Evolutionary conservation across 37 sponge, comb jelly and placozoan species (phyloP).

Genomic region (Beroe forskalii): DNA sequence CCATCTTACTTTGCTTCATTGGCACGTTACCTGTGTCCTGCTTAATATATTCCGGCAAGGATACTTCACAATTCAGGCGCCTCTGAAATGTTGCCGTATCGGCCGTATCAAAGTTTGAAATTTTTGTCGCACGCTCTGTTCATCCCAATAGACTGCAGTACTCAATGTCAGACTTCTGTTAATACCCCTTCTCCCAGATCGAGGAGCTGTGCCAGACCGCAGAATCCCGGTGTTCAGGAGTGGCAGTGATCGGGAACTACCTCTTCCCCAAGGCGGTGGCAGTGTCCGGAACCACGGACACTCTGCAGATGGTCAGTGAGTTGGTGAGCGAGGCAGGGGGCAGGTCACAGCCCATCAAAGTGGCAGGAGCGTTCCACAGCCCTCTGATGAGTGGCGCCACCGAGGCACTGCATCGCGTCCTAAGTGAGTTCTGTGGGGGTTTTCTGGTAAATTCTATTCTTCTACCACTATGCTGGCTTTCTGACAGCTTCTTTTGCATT

Average conservation of each 20-base stretch:
- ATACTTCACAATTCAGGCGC: too few relatives aligned
- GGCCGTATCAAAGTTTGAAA: too few relatives aligned
- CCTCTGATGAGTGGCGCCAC: slow-evolving; percentile 37
- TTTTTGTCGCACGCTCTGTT: too few relatives aligned
- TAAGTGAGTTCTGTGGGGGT: slow-evolving; percentile 12
- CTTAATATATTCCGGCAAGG: too few relatives aligned
- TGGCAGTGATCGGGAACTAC: slow-evolving; percentile 60
- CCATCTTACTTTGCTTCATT: too few relatives aligned
- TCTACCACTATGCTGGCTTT: too few relatives aligned
- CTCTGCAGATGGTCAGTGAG: background rate
- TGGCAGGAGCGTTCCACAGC: slow-evolving; percentile 62
- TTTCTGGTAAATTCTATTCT: too few relatives aligned
- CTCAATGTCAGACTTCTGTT: too few relatives aligned
- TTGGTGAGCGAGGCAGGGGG: background rate
- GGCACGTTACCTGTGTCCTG: too few relatives aligned
- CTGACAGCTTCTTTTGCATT: too few relatives aligned
- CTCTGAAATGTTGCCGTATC: too few relatives aligned
- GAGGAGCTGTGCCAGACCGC: slow-evolving; percentile 21
- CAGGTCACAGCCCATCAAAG: background rate
- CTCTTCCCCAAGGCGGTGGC: slow-evolving; percentile 34
- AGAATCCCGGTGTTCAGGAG: background rate
- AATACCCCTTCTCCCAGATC: background rate
- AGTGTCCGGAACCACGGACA: slow-evolving; percentile 16
- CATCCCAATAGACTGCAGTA: too few relatives aligned
- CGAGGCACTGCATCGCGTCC: background rate